phyloP scores from a whole-genome alignment of 2,888 invertebrate genomes.

The Caenorhabditis sp. region DNA sequence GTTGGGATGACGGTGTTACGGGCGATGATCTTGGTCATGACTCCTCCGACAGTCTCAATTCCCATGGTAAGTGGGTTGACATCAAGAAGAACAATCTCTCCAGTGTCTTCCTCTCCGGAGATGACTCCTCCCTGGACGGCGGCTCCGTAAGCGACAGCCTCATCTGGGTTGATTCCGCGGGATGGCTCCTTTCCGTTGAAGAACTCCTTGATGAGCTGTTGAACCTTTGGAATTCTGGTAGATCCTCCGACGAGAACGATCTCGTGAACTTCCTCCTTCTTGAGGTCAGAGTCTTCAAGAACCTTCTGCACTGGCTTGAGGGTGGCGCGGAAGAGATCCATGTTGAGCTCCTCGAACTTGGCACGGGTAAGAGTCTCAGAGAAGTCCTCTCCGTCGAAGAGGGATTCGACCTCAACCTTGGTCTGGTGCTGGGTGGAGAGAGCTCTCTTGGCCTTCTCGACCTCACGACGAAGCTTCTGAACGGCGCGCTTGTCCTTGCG shows the following conservation, averaged over 20 bases:
- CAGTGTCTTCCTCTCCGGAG: slow-evolving; percentile 91
- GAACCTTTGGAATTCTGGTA: slow-evolving; percentile 98
- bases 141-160: slow-evolving; percentile 95
- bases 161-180: slow-evolving; percentile 88
- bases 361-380: slow-evolving; percentile 97
- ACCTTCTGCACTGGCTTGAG: slow-evolving; percentile 94
- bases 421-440: slow-evolving; percentile 92
- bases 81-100: slow-evolving; percentile 95
- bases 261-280: slow-evolving; percentile 98
- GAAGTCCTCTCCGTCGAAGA: slow-evolving; percentile 98
- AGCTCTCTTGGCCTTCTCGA: slow-evolving; percentile 86
- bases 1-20: slow-evolving; percentile 99
- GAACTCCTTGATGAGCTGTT: slow-evolving; percentile 86
- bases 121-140: slow-evolving; percentile 99
- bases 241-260: slow-evolving; percentile 99
- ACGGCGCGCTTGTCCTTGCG: slow-evolving; percentile 83
- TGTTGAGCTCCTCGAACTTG: slow-evolving; percentile 88
- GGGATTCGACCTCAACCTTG: slow-evolving; percentile 95
- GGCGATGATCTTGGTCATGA: slow-evolving; percentile 98
- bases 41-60: slow-evolving; percentile 99
- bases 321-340: slow-evolving; percentile 89
- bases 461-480: slow-evolving; percentile 84
- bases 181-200: slow-evolving; percentile 99
- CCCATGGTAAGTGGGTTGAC: slow-evolving; percentile 99
- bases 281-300: slow-evolving; percentile 97